These are phyloP conservation scores for Propithecus coquereli DNA, from an alignment of 2,113 vertebrate species.

Conservation along the genomic window DNA sequence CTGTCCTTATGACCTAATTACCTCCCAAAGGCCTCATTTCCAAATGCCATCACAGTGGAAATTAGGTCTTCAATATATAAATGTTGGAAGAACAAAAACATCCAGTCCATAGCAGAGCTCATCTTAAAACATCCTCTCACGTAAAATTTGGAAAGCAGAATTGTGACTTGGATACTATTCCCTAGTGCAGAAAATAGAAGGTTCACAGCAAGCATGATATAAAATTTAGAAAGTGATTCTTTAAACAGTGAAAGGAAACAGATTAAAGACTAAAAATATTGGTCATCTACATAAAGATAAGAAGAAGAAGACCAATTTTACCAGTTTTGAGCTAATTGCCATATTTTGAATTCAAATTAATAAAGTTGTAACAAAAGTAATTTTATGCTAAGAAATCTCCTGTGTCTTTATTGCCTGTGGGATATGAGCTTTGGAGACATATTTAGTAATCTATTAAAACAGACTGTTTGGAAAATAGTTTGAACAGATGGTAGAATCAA, in stretches of 20 bases:
- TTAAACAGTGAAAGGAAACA: background rate
- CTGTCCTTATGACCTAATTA: background rate
- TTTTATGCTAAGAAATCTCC: background rate
- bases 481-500: slow-evolving; percentile 34
- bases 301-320: background rate
- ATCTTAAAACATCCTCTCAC: background rate
- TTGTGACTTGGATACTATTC: background rate
- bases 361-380: background rate
- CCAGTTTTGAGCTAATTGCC: background rate
- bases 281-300: background rate
- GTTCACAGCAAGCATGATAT: background rate
- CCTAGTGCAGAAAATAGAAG: background rate
- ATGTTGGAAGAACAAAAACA: no score
- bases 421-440: background rate
- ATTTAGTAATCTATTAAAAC: slow-evolving; percentile 39
- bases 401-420: background rate
- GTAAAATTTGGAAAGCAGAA: background rate
- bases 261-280: background rate
- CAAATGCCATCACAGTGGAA: background rate
- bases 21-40: background rate
- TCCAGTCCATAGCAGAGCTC: background rate
- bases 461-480: slow-evolving; percentile 36
- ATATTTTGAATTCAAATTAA: background rate
- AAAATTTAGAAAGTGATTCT: background rate
- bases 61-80: background rate